Evolutionary conservation across 2,113 vertebrate species (phyloP), one percentile per base, ranked within the genome.

Genomic region (Leptobrachium leishanense): DNA sequence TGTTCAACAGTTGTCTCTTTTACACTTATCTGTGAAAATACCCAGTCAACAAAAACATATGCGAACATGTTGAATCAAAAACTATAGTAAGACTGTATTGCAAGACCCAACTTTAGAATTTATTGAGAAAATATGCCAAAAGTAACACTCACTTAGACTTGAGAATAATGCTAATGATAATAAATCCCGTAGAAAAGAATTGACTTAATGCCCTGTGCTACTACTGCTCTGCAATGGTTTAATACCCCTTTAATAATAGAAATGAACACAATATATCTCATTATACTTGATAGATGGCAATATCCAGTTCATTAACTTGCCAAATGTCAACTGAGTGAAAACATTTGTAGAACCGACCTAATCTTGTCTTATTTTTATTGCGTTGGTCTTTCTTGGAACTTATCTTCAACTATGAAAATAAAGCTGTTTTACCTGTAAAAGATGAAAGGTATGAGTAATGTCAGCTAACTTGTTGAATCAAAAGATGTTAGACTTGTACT

Each of bases 331-430:
- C 39, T 3, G 1, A 20, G 9, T 20, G n/a, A 39, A 20, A 64
- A 20, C 9, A 20, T n/a, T 44, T 70, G 15, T 10, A 2, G 40
- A 41, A 10, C 39, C 43, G 20, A 43, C n/a, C 43, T 10, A 70
- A 44, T 63, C 6, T 64, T 71, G 41, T 43, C 31, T 40, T 70
- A 46, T 77, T 54, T 69, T 54, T 69, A 11, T 46, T 15, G 15
- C 44, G 1, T 2, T 15, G 4, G 43, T 43, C 2, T 39, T 77
- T 72, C 43, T 42, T 12, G 12, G 57, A 46, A 71, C 59, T 71
- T 78, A 71, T 70, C 69, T 64, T 40, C 4, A 71, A 53, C 2
- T 70, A 13, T 40, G 76, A 15, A 64, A 78, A 43, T 62, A 55
- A 55, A 20, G 57, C 20, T 41, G 40, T 15, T 40, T n/a, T 15